Base-by-base conservation (phyloP, 2,797 vertebrate species). In the Sebastes baramenuke region DNA sequence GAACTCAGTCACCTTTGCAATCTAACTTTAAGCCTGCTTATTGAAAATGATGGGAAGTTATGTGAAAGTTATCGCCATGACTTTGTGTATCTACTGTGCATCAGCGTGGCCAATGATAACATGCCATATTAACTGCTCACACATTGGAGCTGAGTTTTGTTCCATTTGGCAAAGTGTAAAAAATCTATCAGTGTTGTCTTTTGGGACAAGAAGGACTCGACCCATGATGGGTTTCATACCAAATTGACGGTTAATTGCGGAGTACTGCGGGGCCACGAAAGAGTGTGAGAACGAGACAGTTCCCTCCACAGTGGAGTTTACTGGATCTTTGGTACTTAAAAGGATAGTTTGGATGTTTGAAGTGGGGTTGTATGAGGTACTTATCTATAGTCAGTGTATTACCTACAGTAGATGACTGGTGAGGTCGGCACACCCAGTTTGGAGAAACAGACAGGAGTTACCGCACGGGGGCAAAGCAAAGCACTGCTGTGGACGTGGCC, bases 21-120 rank as follows among this genome's bases (percentile, higher is more conserved):
- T 72, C 22, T 29, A 52, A 54, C 27, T 72, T 13, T 25, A 16
- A 54, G 13, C 11, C 22, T 36, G 30, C 61, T 72, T 58, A 22
- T 60, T 73, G n/a, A 70, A 79, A 81, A 60, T 78, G 22, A 83
- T 82, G 82, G 78, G 68, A 83, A 72, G 46, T 72, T 8, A 83
- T 82, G 67, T 67, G 76, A 83, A 73, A 49, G 29, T 86, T 81
- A 83, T 86, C 29, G 20, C 68, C 30, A 20, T 65, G 73, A 16
- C 58, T 65, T 79, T 82, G 58, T 72, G 59, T 79, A 60, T 82
- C n/a, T 90, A 78, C 75, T 76, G 64, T 77, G 68, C 65, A 69
- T 77, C 58, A 77, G 29, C 34, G 6, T 49, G 32, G 91, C 94
- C 93, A 94, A 93, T 62, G 72, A 92, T 88, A 94, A 92, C 93